Evolutionary conservation across 2,797 vertebrate genomes (phyloP).

Genomic region (Ptychadena robeensis): DNA sequence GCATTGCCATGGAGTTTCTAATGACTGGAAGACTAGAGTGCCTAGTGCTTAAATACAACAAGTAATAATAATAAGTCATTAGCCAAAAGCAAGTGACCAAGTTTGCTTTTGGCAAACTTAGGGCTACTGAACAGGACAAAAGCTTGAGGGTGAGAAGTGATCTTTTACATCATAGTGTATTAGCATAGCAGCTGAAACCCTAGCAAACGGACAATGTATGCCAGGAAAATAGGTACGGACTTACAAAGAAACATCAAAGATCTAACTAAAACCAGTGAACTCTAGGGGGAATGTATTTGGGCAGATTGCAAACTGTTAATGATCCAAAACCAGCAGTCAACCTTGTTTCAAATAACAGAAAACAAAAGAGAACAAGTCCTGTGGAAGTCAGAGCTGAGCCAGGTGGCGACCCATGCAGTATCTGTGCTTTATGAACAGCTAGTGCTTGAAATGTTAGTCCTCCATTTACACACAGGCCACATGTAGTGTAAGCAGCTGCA

Average conservation of each 20-base stretch:
- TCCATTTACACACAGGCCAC: slow-evolving; percentile 51
- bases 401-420: slow-evolving; percentile 51
- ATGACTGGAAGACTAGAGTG: neutral
- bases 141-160: too few relatives aligned
- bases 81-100: neutral
- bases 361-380: slow-evolving; percentile 52
- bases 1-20: too few relatives aligned
- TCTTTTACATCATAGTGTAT: neutral
- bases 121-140: neutral
- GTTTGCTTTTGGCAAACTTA: neutral
- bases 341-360: slow-evolving; percentile 26
- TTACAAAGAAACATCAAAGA: slow-evolving; percentile 43
- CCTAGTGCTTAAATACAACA: neutral
- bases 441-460: slow-evolving; percentile 34
- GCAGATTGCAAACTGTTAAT: slow-evolving; percentile 55
- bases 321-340: slow-evolving; percentile 54
- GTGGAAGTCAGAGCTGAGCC: slow-evolving; percentile 33
- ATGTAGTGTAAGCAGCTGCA: slow-evolving; percentile 54
- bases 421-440: slow-evolving; percentile 45
- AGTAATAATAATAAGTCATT: neutral
- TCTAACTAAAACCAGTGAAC: slow-evolving; percentile 16
- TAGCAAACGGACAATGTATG: slow-evolving; percentile 26
- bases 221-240: slow-evolving; percentile 12
- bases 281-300: slow-evolving; percentile 28
- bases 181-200: slow-evolving; percentile 17